Evolutionary conservation across 2,113 vertebrate genomes (phyloP).

Genomic region (Hyaena hyaena): DNA sequence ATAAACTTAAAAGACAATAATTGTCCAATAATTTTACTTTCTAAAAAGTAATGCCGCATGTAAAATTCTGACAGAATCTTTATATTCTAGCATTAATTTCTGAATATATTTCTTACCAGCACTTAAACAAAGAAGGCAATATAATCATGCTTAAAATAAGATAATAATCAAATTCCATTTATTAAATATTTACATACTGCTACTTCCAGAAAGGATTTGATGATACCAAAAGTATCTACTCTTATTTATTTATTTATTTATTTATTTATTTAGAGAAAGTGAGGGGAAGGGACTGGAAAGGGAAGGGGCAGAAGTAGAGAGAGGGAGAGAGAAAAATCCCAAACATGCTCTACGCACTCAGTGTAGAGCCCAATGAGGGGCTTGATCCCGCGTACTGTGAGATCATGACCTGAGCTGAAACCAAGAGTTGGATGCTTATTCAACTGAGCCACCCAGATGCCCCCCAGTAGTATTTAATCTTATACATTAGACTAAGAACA

Average conservation of each 20-base stretch:
- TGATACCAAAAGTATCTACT: neutral
- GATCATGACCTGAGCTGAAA: too few relatives aligned
- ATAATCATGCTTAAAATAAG: neutral
- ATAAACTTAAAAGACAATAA: conserved; percentile 44
- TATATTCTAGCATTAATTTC: neutral
- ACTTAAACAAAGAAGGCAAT: neutral
- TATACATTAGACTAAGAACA: neutral
- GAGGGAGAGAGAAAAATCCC: too few relatives aligned
- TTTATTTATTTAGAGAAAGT: too few relatives aligned
- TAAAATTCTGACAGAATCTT: neutral
- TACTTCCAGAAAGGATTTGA: neutral
- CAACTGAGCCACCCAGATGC: too few relatives aligned
- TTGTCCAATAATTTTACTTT: conserved; percentile 33
- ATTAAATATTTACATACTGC: conserved; percentile 50
- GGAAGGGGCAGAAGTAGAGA: too few relatives aligned
- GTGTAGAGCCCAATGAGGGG: too few relatives aligned
- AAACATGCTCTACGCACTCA: too few relatives aligned
- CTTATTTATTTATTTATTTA: neutral
- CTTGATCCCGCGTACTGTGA: too few relatives aligned
- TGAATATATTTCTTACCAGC: neutral
- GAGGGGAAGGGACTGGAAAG: too few relatives aligned
- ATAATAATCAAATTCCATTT: neutral
- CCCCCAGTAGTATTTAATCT: neutral
- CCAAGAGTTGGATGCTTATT: too few relatives aligned
- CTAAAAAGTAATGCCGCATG: neutral